phyloP scores from a whole-genome alignment of 2,113 vertebrate species.

The Ginglymostoma cirratum region DNA sequence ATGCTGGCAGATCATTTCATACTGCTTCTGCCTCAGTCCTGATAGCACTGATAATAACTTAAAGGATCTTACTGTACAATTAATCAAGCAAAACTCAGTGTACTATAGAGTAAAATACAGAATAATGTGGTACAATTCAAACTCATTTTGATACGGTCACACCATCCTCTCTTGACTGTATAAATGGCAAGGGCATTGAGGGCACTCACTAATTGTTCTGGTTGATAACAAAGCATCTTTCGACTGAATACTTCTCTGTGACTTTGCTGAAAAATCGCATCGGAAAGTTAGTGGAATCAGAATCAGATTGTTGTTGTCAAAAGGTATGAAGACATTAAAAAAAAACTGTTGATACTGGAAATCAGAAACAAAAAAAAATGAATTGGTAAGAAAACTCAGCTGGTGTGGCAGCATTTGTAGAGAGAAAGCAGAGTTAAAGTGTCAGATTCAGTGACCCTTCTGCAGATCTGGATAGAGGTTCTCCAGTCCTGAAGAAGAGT shows the following conservation, averaged over 20 bases:
- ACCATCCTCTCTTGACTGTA: conserved; percentile 25
- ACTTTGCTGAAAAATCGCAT: conserved; percentile 28
- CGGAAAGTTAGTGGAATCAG: conserved; percentile 33
- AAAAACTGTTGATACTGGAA: no score
- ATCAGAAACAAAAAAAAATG: no score
- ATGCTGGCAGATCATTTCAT: conserved; percentile 31
- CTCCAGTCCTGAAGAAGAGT: no score
- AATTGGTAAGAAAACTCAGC: no score
- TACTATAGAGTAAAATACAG: conserved; percentile 32
- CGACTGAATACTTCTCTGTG: conserved; percentile 38
- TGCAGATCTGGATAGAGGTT: no score
- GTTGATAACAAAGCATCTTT: conserved; percentile 36
- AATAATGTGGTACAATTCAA: conserved; percentile 18
- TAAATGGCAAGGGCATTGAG: conserved; percentile 31
- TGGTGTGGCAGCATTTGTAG: no score
- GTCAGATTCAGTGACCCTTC: no score
- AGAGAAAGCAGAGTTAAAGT: no score
- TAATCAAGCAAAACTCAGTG: conserved; percentile 33
- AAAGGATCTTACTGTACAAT: conserved; percentile 34
- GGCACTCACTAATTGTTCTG: conserved; percentile 35
- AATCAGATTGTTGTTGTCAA: conserved; percentile 33
- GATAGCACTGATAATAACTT: conserved; percentile 26
- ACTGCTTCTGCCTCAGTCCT: conserved; percentile 25
- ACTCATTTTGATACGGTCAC: conserved; percentile 3
- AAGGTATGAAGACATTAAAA: conserved; percentile 30